Evolutionary conservation across 2,888 invertebrate genomes (phyloP), one percentile per base, ranked within the genome.

Genomic region (Watsonalla binaria): DNA sequence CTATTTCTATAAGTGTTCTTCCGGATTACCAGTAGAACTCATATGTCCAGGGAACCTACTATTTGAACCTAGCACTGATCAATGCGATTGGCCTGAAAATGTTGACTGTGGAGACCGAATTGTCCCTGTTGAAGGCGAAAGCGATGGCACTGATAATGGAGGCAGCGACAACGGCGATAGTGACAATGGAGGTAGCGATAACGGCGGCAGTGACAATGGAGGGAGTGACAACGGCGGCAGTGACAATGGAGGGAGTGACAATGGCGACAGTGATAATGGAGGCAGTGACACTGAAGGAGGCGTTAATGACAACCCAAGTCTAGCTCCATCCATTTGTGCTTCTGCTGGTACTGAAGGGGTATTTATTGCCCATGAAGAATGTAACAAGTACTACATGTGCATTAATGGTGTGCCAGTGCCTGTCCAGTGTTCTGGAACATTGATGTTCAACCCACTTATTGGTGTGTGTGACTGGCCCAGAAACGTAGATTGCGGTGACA

Each of bases 321-420:
- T 69, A 50, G 74, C 72, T 6, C 55, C 63, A 7, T 52, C 54
- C 14, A 58, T 71, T 35, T 78, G 78, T 47, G 61, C 66, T 0
- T 59, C 45, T 8, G 51, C 57, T 11, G 63, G 56, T 4, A 70
- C 76, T 7, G 61, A 76, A 37, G 74, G 75, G 14, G 61, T 66
- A n/a, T 53, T 75, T 14, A 62, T 81, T 13, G 76, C 79, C 15
- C 79, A 81, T 47, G 69, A 75, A 53, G 62, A 68, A 50, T 81
- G 81, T 53, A 66, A 70, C 51, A 67, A 77, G 54, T 81, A 71
- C 62, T 80, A 78, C 55, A 58, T 66, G 13, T 80, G 81, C 47
- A 54, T 57, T n/a, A 61, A 61, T 6, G 76, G 76, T 6, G 45
- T 51, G 0, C 75, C 77, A 0, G 60, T 78, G 5, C 53, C 60